phyloP scores from a whole-genome alignment of 1,140 invertebrate genomes.

The Trypoxylus dichotomus region DNA sequence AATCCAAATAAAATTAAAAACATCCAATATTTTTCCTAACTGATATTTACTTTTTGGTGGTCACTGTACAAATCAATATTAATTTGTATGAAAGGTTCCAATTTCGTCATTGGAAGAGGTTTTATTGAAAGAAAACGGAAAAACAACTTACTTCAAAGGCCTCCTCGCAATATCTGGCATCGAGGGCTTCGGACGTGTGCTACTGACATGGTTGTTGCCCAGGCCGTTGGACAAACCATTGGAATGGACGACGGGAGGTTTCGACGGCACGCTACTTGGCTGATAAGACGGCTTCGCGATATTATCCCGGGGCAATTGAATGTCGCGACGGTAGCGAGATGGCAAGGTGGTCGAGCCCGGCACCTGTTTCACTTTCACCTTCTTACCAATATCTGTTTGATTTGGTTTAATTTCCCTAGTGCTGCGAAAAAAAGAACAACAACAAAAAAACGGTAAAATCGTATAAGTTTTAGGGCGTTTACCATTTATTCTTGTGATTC shows the following conservation, averaged over 20 bases:
- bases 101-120: too few species aligned
- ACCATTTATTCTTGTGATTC: constrained; percentile 92
- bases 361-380: constrained; percentile 71
- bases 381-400: constrained; percentile 81
- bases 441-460: neutral
- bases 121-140: too few species aligned
- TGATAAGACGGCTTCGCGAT: constrained; percentile 47
- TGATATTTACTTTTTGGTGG: too few species aligned
- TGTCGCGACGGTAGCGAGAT: constrained; percentile 47
- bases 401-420: constrained; percentile 90
- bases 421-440: constrained; percentile 58
- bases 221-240: constrained; percentile 53
- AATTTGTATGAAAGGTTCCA: too few species aligned
- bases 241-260: constrained; percentile 37
- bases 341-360: constrained; percentile 42
- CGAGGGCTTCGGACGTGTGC: constrained; percentile 51
- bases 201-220: constrained; percentile 51
- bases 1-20: too few species aligned
- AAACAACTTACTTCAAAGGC: constrained; percentile 70
- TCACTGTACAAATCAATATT: too few species aligned
- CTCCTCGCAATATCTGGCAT: constrained; percentile 67
- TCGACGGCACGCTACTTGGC: constrained; percentile 37
- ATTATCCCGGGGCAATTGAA: constrained; percentile 47
- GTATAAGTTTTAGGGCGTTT: constrained; percentile 33
- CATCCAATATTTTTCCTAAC: too few species aligned